phyloP scores from a whole-genome alignment of 2,797 vertebrate genomes.

The Diglossa cyanea region DNA sequence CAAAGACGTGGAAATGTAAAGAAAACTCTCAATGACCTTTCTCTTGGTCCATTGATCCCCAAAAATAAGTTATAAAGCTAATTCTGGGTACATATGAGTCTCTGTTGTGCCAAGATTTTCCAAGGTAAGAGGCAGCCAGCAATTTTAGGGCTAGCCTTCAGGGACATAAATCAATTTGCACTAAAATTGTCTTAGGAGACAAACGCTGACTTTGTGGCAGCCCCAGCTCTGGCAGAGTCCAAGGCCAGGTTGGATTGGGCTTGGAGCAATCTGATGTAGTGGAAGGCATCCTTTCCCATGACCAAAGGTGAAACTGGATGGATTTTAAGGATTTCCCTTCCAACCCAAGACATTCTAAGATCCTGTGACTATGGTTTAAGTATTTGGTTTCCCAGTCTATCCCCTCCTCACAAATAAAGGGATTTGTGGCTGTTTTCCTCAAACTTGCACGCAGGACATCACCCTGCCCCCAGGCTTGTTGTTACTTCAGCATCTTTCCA shows the following conservation, averaged over 20 bases:
- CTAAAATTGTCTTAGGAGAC: background rate
- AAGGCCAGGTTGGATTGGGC: too few relatives aligned
- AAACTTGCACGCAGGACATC: constrained; percentile 14
- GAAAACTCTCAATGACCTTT: background rate
- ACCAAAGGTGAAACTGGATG: too few relatives aligned
- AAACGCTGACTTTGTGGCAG: background rate
- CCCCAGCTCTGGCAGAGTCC: background rate
- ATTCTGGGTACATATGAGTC: background rate
- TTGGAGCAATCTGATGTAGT: background rate
- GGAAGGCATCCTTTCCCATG: background rate
- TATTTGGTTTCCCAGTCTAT: background rate
- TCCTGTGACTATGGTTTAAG: background rate
- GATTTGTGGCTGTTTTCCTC: background rate
- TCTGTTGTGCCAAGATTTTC: background rate
- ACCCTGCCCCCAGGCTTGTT: constrained; percentile 30
- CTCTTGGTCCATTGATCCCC: background rate
- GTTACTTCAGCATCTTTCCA: constrained; percentile 55
- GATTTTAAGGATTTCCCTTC: background rate
- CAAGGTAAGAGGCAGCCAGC: background rate
- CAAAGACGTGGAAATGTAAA: background rate
- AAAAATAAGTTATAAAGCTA: background rate
- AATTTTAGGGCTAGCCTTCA: background rate
- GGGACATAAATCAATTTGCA: background rate
- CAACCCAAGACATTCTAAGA: background rate
- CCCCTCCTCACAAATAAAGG: background rate